phyloP scores from a whole-genome alignment of 92 coral and sea anemone genomes.

The Ricordea florida region DNA sequence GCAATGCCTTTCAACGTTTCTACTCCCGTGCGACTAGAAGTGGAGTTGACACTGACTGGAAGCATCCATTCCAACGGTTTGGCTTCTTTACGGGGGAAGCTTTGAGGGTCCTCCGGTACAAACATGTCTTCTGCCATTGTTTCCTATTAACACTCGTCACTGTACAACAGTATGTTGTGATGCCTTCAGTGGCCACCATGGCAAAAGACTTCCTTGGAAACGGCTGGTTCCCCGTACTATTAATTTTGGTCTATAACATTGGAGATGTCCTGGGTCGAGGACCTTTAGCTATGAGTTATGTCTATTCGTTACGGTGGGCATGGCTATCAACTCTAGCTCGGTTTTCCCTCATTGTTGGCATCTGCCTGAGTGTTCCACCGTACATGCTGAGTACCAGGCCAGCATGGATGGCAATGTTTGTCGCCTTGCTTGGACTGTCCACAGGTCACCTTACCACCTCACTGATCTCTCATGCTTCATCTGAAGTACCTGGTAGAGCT shows the following conservation, averaged over 20 bases:
- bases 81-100: conserved; percentile 78
- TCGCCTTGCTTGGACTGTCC: conserved; percentile 83
- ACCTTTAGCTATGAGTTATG: conserved; percentile 76
- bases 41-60: conserved; percentile 63
- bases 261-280: conserved; percentile 91
- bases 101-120: conserved; percentile 74
- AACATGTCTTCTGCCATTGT: conserved; percentile 86
- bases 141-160: conserved; percentile 76
- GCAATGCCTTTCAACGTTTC: conserved; percentile 76
- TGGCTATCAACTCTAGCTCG: conserved; percentile 80
- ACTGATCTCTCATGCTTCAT: conserved; percentile 74
- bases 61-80: conserved; percentile 71
- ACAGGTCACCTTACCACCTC: conserved; percentile 90
- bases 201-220: conserved; percentile 86
- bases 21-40: conserved; percentile 69
- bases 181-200: conserved; percentile 91
- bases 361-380: conserved; percentile 90
- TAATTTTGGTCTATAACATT: conserved; percentile 78
- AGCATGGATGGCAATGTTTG: conserved; percentile 95
- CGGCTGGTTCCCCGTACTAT: conserved; percentile 90
- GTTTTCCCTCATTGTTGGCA: conserved; percentile 73
- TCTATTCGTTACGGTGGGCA: conserved; percentile 78
- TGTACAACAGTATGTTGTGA: conserved; percentile 80
- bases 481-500: conserved; percentile 82
- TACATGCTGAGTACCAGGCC: conserved; percentile 77